These are phyloP conservation scores for Tylochromis polylepis DNA, from an alignment of 2,113 vertebrate species.

Conservation along the genomic window DNA sequence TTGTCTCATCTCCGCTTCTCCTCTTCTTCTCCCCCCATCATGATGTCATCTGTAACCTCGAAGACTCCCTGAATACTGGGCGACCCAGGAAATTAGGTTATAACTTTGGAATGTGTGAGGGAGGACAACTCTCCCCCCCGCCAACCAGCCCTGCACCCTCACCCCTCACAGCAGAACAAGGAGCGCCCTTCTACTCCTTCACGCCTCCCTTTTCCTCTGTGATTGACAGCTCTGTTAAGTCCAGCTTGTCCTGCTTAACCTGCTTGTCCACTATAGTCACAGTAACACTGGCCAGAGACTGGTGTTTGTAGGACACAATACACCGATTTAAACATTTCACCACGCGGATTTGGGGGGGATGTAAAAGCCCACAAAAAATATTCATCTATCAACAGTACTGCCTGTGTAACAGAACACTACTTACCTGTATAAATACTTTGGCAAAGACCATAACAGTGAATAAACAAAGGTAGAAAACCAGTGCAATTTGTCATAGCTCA, in stretches of 20 bases:
- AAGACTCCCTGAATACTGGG: slow-evolving; percentile 52
- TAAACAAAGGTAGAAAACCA: not conserved
- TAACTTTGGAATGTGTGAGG: slow-evolving; percentile 64
- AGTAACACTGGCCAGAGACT: not conserved
- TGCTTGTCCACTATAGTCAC: slow-evolving; percentile 26
- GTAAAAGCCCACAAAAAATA: not conserved
- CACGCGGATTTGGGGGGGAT: not conserved
- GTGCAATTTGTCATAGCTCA: slow-evolving; percentile 60
- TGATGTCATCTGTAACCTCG: slow-evolving; percentile 71
- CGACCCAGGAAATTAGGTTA: slow-evolving; percentile 71
- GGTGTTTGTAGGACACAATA: not conserved
- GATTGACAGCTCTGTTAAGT: slow-evolving; percentile 39
- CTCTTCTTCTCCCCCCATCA: slow-evolving; percentile 23
- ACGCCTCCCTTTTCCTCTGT: not conserved
- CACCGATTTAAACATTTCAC: not conserved
- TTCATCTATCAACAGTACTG: not conserved
- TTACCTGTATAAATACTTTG: slow-evolving; percentile 37
- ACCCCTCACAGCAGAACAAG: slow-evolving; percentile 32
- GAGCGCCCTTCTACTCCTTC: slow-evolving; percentile 45
- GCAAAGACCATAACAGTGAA: not conserved
- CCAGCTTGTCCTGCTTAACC: too few species aligned
- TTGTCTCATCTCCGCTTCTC: slow-evolving; percentile 37
- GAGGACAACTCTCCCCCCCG: not conserved
- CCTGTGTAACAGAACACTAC: not conserved
- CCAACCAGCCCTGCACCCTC: not conserved